Conservation (phyloP, 2,888 invertebrate species). For the Drosophila greeni region DNA sequence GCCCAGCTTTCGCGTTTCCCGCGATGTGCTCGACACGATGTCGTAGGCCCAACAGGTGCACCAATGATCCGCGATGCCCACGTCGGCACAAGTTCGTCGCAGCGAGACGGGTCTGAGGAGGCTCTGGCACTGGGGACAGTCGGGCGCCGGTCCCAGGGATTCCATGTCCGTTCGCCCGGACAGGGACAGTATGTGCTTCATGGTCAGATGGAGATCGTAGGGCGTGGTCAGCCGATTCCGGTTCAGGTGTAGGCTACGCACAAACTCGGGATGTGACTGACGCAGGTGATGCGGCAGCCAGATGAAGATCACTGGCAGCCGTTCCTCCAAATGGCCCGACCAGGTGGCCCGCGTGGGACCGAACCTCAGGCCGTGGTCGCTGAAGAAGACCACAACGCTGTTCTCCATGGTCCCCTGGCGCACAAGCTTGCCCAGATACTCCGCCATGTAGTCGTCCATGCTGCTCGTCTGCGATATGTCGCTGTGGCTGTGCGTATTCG, state of each 20-base stretch:
- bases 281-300: conserved; percentile 84
- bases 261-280: conserved; percentile 80
- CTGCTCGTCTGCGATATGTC: conserved; percentile 83
- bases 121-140: conserved; percentile 84
- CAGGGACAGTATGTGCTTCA: conserved; percentile 82
- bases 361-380: conserved; percentile 89
- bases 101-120: conserved; percentile 82
- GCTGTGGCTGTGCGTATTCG: conserved; percentile 87
- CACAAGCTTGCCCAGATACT: conserved; percentile 82
- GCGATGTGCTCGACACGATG: conserved; percentile 77
- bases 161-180: conserved; percentile 78
- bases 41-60: conserved; percentile 85
- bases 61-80: conserved; percentile 86
- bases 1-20: conserved; percentile 81
- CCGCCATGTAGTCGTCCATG: conserved; percentile 83
- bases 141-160: conserved; percentile 56
- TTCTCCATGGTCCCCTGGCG: conserved; percentile 82
- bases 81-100: conserved; percentile 84
- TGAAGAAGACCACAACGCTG: conserved; percentile 85
- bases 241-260: conserved; percentile 82
- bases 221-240: conserved; percentile 85
- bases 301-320: conserved; percentile 86
- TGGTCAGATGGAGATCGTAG: conserved; percentile 86
- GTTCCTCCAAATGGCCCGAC: conserved; percentile 88
- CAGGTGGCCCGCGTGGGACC: conserved; percentile 85